Evolutionary conservation across 2,113 vertebrate species (phyloP).

Genomic region (Sebastes schlegelii): DNA sequence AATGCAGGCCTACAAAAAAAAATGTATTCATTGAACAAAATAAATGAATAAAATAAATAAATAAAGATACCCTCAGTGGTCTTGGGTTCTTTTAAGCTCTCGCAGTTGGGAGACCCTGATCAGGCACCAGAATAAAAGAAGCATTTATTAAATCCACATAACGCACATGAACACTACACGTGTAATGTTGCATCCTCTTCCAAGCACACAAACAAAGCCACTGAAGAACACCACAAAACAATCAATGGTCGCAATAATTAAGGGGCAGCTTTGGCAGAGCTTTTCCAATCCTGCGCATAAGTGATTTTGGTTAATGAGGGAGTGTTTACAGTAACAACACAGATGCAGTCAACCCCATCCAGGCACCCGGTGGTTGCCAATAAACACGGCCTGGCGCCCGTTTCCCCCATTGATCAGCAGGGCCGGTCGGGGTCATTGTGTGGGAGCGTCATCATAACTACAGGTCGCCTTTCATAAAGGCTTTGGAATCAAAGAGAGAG

Average conservation of each 20-base stretch:
- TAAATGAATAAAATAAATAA: not conserved
- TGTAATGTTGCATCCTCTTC: not conserved
- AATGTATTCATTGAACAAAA: not conserved
- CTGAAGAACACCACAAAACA: constrained; percentile 38
- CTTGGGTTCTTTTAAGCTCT: not conserved
- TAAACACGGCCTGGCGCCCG: constrained; percentile 43
- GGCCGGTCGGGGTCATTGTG: constrained; percentile 29
- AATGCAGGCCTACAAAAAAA: not conserved
- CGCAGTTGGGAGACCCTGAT: not conserved
- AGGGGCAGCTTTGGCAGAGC: constrained; percentile 39
- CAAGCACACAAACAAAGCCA: constrained; percentile 25
- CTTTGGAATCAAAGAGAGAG: constrained; percentile 21
- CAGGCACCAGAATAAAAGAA: not conserved
- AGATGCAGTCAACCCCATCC: constrained; percentile 43
- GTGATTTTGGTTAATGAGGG: constrained; percentile 61
- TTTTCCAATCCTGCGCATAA: constrained; percentile 52
- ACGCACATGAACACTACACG: not conserved
- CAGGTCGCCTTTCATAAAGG: constrained; percentile 13
- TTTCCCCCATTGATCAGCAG: constrained; percentile 49
- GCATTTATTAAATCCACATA: constrained; percentile 4
- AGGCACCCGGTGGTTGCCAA: constrained; percentile 39
- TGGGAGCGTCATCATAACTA: constrained; percentile 14
- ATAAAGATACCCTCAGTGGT: not conserved
- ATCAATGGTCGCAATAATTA: constrained; percentile 69
- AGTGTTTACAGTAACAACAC: constrained; percentile 48